Evolutionary conservation across 2,888 invertebrate species (phyloP), one percentile per base, ranked within the genome.

Genomic region (Luffia ferchaultella): DNA sequence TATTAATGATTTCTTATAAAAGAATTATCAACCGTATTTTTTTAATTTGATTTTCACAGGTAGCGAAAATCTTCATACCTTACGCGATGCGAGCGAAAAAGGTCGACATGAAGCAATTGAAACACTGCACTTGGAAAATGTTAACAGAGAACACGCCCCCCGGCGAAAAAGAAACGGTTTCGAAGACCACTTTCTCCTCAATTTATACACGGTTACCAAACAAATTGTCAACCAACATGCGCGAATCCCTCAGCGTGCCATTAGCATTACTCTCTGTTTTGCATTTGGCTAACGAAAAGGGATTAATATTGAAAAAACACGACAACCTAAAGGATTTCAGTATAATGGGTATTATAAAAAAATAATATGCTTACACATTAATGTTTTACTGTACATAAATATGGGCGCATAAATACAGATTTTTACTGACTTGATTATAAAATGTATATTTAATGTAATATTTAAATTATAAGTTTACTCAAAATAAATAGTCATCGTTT

Each of bases 81-180:
- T 95, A 93, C 69, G 93, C 95, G 2, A 89, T 90, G 73, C 87
- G 90, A 50, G 93, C 96, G 2, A 96, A 96, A 66, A 92, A 91
- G 52, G 88, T 96, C 43, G 93, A 96, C 63, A 95, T 96, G 88
- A 92, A 90, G 62, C 90, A 89, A 64, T 71, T 96, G 45, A 96
- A 96, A 67, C 77, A 83, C n/a, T 86, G 88, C 49, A 90, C 94
- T 55, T 93, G 93, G 89, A 84, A 85, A 42, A 69, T 89, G 55
- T 71, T 94, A 7, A 83, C 78, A 0, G 71, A 71, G 17, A 44
- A 51, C 2, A 65, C 73, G 2, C 59, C 67, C 0, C 63, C 65
- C 20, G 72, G 68, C 1, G 68, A 68, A 2, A 65, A 67, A n/a
- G 73, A 73, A 45, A 60, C 63, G 2, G 82, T 86, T 0, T 66